phyloP scores from a whole-genome alignment of 2,797 vertebrate genomes.

The Hipposideros larvatus region DNA sequence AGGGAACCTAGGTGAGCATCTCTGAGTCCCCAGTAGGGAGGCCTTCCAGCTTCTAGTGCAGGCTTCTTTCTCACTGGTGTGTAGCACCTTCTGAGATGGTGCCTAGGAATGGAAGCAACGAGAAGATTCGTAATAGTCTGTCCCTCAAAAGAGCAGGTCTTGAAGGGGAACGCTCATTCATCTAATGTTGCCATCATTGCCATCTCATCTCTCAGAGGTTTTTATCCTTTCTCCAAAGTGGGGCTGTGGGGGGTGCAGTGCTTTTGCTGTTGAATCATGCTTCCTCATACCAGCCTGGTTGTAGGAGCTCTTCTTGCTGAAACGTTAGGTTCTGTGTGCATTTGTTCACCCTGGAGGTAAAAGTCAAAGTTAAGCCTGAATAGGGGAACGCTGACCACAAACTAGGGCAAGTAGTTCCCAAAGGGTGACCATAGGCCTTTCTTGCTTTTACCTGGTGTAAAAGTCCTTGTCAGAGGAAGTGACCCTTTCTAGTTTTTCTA shows the following conservation, averaged over 20 bases:
- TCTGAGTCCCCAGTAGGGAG: neutral
- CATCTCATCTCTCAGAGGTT: neutral
- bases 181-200: neutral
- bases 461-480: neutral
- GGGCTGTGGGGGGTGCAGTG: too few species aligned
- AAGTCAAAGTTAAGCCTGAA: neutral
- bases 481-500: neutral
- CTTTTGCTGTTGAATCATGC: neutral
- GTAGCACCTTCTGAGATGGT: neutral
- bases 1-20: neutral
- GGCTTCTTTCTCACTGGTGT: neutral
- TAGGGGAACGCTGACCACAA: neutral
- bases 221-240: neutral
- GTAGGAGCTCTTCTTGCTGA: neutral
- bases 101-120: neutral
- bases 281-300: neutral
- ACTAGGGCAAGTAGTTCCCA: neutral
- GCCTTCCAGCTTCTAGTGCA: neutral
- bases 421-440: neutral
- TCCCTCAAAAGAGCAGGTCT: neutral
- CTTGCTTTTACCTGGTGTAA: neutral
- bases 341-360: neutral
- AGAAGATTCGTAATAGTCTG: neutral
- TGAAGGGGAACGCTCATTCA: neutral
- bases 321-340: neutral